Percentiles rank a stretch among this genome's conserved stretches.
Evolutionary conservation across 2,797 vertebrate species (phyloP).

Genomic region (Cyclura pinguis): DNA sequence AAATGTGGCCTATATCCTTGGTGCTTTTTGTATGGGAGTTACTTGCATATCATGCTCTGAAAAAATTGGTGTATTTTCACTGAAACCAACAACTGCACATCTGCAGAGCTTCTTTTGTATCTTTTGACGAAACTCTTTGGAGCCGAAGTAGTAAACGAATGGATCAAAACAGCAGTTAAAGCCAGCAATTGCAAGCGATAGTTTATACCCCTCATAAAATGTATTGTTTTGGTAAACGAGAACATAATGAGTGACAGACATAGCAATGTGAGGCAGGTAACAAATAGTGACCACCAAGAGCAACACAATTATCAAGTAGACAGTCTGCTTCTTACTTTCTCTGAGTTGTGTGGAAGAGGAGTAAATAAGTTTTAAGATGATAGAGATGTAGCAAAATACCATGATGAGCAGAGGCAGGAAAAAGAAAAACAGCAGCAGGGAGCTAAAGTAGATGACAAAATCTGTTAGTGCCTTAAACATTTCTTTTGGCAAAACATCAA

Average conservation of each 20-base stretch:
- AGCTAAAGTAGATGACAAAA: slow-evolving; percentile 53
- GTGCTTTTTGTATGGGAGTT: slow-evolving; percentile 35
- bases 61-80: slow-evolving; percentile 37
- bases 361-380: slow-evolving; percentile 58
- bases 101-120: slow-evolving; percentile 56
- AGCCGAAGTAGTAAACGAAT: slow-evolving; percentile 72
- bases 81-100: slow-evolving; percentile 41
- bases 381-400: slow-evolving; percentile 62
- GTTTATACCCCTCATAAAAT: slow-evolving; percentile 62
- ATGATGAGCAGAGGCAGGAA: slow-evolving; percentile 42
- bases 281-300: slow-evolving; percentile 62
- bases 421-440: slow-evolving; percentile 52
- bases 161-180: slow-evolving; percentile 71
- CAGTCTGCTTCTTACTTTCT: slow-evolving; percentile 44
- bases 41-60: slow-evolving; percentile 57
- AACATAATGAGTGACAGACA: slow-evolving; percentile 54
- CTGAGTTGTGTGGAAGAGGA: slow-evolving; percentile 5
- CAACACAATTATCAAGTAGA: slow-evolving; percentile 51
- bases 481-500: slow-evolving; percentile 52
- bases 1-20: slow-evolving; percentile 42
- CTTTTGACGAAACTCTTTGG: slow-evolving; percentile 67
- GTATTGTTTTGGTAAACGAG: slow-evolving; percentile 17
- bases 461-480: slow-evolving; percentile 26
- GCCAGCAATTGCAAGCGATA: slow-evolving; percentile 61
- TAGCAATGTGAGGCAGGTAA: slow-evolving; percentile 58